Base-by-base conservation (phyloP, 2,797 vertebrate species). In the Graptemys geographica region DNA sequence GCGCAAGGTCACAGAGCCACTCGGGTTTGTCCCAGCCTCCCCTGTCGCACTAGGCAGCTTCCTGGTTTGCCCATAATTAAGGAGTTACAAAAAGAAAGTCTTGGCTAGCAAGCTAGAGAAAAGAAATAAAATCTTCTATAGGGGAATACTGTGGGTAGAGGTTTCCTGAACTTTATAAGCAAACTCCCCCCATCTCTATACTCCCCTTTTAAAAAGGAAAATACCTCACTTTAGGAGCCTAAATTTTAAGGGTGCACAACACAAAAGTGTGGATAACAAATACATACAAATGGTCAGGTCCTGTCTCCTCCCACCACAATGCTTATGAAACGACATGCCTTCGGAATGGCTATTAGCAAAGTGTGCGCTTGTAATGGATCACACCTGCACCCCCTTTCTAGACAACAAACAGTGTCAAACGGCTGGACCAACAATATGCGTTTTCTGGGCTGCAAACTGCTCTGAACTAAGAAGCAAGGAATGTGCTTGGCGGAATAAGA, bases 51-150 rank as follows among this genome's bases (percentile, higher is more conserved):
- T 19, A 21, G 33, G 33, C 33, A 69, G 62, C 28, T 62, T 62
- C 28, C 59, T 62, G 59, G 59, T 62, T 62, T 62, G 59, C 13
- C 59, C 16, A 33, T 33, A 62, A 6, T 16, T n/a, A 37, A 21
- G 62, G 80, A 88, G 57, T 11, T 87, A 49, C 51, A 85, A 80
- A 93, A 13, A 89, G 37, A 88, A 96, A 94, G 57, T 5, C 31
- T 19, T 0, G 0, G 86, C 41, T 21, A 65, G n/a, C 53, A 57
- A 89, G 86, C 47, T 19, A 41, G 37, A 86, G 56, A 91, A 89
- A 57, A 3, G 8, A 27, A 74, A 2, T 2, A 89, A n/a, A 10
- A 84, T 15, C 33, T 90, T 79, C 65, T 41, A 90, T 33, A 49
- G 2, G 16, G n/a, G 79, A 89, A 89, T 11, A 47, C 11, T 91